Conservation (phyloP, 2,113 vertebrate genomes). For the Seriola aureovittata region DNA sequence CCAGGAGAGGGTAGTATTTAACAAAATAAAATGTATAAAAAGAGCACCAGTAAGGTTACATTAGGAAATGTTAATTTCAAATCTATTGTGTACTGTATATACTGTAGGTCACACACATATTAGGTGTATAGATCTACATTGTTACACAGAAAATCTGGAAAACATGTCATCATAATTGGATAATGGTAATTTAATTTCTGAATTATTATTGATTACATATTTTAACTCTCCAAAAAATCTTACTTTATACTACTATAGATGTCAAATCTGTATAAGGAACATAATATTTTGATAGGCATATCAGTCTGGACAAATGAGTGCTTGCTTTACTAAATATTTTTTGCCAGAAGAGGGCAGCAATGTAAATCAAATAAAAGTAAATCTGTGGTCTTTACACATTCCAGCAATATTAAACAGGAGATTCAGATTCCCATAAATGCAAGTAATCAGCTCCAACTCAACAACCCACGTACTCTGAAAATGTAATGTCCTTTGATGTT, state of each 20-base stretch:
- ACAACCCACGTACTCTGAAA: not conserved
- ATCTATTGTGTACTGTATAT: too few relatives aligned
- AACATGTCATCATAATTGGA: not conserved
- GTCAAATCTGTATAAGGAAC: not conserved
- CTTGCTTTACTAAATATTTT: not conserved
- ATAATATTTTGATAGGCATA: too few relatives aligned
- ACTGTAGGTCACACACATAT: too few relatives aligned
- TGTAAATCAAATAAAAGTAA: slow-evolving; percentile 11
- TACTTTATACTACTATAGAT: too few relatives aligned
- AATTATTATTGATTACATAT: too few relatives aligned
- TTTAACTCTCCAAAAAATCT: too few relatives aligned
- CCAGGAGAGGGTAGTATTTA: slow-evolving; percentile 38
- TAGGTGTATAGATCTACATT: not conserved
- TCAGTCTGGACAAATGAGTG: not conserved
- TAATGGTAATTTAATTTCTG: too few relatives aligned
- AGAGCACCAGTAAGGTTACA: not conserved
- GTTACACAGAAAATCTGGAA: not conserved
- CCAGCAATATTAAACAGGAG: not conserved
- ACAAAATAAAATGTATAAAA: not conserved
- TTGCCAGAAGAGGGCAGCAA: slow-evolving; percentile 52
- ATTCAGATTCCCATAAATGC: not conserved
- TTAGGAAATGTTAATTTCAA: not conserved
- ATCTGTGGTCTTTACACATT: not conserved
- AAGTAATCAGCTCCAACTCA: not conserved
- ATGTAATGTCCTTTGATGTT: not conserved